These are phyloP conservation scores for Melanotaenia trifasciata DNA, from an alignment of 2,797 vertebrate species.

Conservation along the genomic window DNA sequence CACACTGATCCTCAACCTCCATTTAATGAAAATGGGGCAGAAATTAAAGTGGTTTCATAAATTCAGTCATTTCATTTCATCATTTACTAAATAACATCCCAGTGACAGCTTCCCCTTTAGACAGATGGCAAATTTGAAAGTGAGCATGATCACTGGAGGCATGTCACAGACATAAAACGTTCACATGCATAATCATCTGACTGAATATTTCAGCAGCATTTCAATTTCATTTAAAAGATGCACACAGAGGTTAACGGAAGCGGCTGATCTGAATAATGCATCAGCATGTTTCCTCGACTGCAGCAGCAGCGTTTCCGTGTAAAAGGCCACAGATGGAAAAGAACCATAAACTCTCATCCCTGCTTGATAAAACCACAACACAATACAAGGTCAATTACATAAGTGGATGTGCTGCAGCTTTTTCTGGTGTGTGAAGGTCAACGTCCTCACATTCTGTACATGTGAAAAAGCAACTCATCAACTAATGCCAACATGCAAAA, in stretches of 20 bases:
- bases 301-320: conserved; percentile 15
- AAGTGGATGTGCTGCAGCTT: background rate
- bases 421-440: too few species aligned
- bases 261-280: conserved; percentile 35
- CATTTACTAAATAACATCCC: conserved; percentile 5
- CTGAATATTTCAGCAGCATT: conserved; percentile 19
- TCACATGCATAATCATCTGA: background rate
- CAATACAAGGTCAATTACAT: background rate
- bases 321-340: background rate
- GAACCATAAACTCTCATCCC: background rate
- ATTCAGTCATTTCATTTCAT: conserved; percentile 13
- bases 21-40: conserved; percentile 45
- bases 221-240: conserved; percentile 15
- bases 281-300: conserved; percentile 9
- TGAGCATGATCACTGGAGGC: background rate
- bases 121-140: background rate
- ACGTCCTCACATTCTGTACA: too few species aligned
- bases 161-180: background rate
- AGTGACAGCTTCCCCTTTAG: background rate
- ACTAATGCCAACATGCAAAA: too few species aligned
- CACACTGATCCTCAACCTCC: conserved; percentile 36
- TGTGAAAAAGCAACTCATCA: too few species aligned
- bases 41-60: conserved; percentile 50
- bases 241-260: conserved; percentile 46
- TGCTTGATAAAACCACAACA: background rate